These are phyloP conservation scores for Siniperca obscura DNA, from an alignment of 2,797 vertebrate species.

Conservation along the genomic window DNA sequence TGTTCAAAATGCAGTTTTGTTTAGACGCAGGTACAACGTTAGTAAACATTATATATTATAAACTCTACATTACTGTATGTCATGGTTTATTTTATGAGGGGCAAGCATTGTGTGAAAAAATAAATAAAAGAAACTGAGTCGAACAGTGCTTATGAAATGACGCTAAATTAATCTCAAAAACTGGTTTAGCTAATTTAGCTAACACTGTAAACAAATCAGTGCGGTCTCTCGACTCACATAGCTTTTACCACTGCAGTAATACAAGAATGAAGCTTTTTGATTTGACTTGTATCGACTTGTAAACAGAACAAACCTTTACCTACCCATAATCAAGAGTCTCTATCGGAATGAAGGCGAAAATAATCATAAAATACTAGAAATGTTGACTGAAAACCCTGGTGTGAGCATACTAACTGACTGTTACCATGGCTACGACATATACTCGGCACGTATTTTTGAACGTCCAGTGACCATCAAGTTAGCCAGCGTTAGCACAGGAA, in stretches of 20 bases:
- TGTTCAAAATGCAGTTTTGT: constrained; percentile 2
- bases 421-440: constrained; percentile 74
- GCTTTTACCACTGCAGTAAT: neutral
- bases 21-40: neutral
- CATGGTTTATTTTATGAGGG: neutral
- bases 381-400: neutral
- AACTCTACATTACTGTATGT: neutral
- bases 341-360: neutral
- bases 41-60: neutral
- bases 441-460: neutral
- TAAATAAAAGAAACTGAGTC: neutral
- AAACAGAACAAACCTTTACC: constrained; percentile 38
- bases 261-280: neutral
- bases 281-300: neutral
- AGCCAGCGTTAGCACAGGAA: neutral
- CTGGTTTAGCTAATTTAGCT: neutral
- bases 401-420: neutral
- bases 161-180: neutral
- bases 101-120: neutral
- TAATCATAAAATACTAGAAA: neutral
- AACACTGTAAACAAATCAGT: constrained; percentile 42
- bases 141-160: neutral
- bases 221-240: neutral
- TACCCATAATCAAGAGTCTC: constrained; percentile 63
- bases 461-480: neutral